Percentiles rank a stretch among this genome's conserved stretches.
These are phyloP conservation scores for Bombus polaris DNA, from an alignment of 1,140 invertebrate species.

Conservation along the genomic window DNA sequence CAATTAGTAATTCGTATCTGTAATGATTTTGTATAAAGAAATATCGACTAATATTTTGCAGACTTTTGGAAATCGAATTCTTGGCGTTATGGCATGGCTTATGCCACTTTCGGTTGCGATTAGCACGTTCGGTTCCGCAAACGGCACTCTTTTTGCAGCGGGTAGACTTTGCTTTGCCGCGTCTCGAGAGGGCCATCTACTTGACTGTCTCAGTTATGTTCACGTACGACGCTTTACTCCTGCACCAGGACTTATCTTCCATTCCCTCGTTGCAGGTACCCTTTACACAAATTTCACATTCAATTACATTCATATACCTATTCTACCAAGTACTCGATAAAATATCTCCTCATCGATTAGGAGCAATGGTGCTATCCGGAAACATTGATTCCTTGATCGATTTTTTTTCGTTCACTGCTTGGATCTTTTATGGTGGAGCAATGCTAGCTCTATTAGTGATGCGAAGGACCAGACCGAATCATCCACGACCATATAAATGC, in stretches of 20 bases:
- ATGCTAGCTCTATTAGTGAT: slow-evolving; percentile 95
- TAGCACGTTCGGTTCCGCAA: slow-evolving; percentile 98
- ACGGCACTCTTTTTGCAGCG: slow-evolving; percentile 96
- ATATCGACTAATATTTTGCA: slow-evolving; percentile 68
- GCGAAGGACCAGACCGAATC: slow-evolving; percentile 93
- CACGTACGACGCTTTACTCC: slow-evolving; percentile 95
- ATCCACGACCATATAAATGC: slow-evolving; percentile 94
- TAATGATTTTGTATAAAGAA: background rate
- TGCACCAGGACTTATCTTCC: slow-evolving; percentile 97
- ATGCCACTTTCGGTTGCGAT: slow-evolving; percentile 98
- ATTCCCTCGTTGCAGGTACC: slow-evolving; percentile 86
- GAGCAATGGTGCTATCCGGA: slow-evolving; percentile 93
- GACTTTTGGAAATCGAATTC: slow-evolving; percentile 92
- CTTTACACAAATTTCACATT: background rate
- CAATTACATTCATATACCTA: background rate
- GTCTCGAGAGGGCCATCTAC: slow-evolving; percentile 95
- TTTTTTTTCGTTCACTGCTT: slow-evolving; percentile 97
- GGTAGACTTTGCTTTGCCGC: slow-evolving; percentile 97
- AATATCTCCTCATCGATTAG: slow-evolving; percentile 53
- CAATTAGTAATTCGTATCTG: background rate
- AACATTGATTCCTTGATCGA: slow-evolving; percentile 96
- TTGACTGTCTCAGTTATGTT: slow-evolving; percentile 96
- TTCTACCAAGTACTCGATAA: background rate
- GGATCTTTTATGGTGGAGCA: slow-evolving; percentile 96
- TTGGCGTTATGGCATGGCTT: slow-evolving; percentile 94